These are phyloP conservation scores for Drosophila meridionalis DNA, from an alignment of 2,888 invertebrate species.

Conservation along the genomic window DNA sequence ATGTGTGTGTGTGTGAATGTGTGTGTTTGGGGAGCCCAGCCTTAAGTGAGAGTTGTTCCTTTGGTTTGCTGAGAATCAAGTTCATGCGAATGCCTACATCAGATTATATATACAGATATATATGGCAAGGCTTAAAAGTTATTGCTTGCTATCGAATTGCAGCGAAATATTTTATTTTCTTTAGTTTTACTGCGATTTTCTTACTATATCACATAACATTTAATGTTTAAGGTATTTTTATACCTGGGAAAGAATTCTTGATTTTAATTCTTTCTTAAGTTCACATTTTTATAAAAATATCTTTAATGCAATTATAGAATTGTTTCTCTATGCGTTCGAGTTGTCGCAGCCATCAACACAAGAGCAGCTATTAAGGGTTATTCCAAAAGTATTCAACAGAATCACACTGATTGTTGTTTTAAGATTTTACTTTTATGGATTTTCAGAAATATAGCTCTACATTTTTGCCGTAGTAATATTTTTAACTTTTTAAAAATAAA, in stretches of 20 bases:
- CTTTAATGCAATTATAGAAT: not conserved
- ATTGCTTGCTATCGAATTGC: constrained; percentile 8
- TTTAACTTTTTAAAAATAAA: too few relatives aligned
- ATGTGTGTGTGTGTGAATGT: not conserved
- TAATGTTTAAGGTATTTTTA: not conserved
- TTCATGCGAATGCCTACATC: constrained; percentile 10
- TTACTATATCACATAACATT: not conserved
- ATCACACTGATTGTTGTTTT: too few relatives aligned
- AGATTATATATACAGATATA: constrained; percentile 2
- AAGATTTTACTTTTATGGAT: too few relatives aligned
- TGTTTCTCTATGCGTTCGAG: not conserved
- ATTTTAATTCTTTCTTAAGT: not conserved
- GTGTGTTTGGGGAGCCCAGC: not conserved
- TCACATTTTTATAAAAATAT: not conserved
- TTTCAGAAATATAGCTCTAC: too few relatives aligned
- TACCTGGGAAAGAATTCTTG: not conserved
- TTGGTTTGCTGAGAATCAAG: constrained; percentile 10
- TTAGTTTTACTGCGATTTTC: not conserved
- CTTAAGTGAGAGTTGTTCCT: constrained; percentile 20
- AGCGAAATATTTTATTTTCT: constrained; percentile 1
- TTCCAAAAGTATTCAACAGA: too few relatives aligned
- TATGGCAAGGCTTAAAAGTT: constrained; percentile 4
- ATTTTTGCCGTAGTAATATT: too few relatives aligned
- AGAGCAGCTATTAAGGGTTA: too few relatives aligned
- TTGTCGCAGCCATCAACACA: not conserved